phyloP scores from a whole-genome alignment of 1,140 invertebrate genomes.

The Tenebrio molitor region DNA sequence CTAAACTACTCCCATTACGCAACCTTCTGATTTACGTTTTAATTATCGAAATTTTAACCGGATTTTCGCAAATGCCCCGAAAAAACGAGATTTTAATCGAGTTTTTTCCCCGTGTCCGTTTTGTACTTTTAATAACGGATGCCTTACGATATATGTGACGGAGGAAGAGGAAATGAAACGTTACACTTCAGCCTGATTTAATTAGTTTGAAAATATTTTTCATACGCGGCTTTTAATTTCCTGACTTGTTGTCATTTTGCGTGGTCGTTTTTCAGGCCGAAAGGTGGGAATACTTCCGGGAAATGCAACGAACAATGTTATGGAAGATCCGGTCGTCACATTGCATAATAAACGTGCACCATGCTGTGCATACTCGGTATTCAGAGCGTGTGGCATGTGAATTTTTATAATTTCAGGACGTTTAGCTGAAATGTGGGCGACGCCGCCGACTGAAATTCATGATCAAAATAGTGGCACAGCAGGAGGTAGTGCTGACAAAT shows the following conservation, averaged over 20 bases:
- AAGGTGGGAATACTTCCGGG: slow-evolving; percentile 23
- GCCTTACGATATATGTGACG: no score
- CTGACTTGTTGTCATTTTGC: background rate
- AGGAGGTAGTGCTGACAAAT: slow-evolving; percentile 4
- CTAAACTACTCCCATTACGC: slow-evolving; percentile 7
- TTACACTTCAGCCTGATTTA: slow-evolving; percentile 3
- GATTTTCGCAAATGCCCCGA: no score
- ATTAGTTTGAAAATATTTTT: slow-evolving; percentile 10
- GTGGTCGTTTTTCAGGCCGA: slow-evolving; percentile 6
- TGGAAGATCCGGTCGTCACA: slow-evolving; percentile 23
- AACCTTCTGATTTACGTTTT: no score
- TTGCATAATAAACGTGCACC: slow-evolving; percentile 31
- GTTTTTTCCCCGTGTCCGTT: no score
- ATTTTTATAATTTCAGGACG: slow-evolving; percentile 28
- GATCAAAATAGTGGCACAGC: background rate
- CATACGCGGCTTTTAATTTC: slow-evolving; percentile 19
- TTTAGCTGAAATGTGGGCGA: slow-evolving; percentile 7
- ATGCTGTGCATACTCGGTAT: slow-evolving; percentile 21
- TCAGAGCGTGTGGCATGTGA: slow-evolving; percentile 1
- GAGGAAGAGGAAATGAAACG: background rate
- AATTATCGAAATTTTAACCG: no score
- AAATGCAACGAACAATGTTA: slow-evolving; percentile 18
- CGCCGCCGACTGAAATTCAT: slow-evolving; percentile 9
- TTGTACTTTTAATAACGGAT: background rate
- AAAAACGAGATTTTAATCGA: no score